Conservation (phyloP, 2,888 invertebrate genomes). For the Dicranocentrus wangi region DNA sequence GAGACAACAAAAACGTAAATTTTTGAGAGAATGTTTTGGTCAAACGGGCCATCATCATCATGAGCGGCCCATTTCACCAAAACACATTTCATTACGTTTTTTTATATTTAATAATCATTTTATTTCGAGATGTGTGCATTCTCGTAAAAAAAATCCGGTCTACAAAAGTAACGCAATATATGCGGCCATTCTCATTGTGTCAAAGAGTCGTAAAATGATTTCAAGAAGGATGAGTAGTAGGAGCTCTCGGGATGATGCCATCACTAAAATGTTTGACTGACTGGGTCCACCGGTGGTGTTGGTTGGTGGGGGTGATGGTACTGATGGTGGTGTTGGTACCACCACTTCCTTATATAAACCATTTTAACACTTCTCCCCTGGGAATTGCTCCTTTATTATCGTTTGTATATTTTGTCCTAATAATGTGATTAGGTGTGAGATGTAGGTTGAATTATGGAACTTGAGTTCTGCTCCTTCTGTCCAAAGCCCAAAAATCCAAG, state of each 20-base stretch:
- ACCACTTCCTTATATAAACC: slow-evolving; percentile 1
- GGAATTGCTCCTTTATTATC: neutral
- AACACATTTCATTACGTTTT: neutral
- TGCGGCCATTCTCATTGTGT: no score
- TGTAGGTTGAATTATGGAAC: slow-evolving; percentile 6
- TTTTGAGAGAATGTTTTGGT: slow-evolving; percentile 51
- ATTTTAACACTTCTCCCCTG: neutral
- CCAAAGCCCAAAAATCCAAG: neutral
- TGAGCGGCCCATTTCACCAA: slow-evolving; percentile 8
- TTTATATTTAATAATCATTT: slow-evolving; percentile 9
- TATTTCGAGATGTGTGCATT: neutral
- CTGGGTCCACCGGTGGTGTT: no score
- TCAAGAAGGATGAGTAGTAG: neutral
- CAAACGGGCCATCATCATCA: slow-evolving; percentile 7
- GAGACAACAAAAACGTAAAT: slow-evolving; percentile 50
- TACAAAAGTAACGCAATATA: no score
- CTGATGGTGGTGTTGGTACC: no score
- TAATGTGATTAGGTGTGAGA: slow-evolving; percentile 31
- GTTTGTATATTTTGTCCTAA: slow-evolving; percentile 26
- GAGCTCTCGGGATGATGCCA: neutral
- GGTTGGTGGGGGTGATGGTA: no score
- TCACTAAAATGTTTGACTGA: slow-evolving; percentile 10
- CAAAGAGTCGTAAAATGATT: no score
- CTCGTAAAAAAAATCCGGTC: no score
- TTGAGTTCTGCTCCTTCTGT: neutral